Evolutionary conservation across 1,140 invertebrate genomes (phyloP), one percentile per base, ranked within the genome.

Genomic region (Lasaia peninsularis): DNA sequence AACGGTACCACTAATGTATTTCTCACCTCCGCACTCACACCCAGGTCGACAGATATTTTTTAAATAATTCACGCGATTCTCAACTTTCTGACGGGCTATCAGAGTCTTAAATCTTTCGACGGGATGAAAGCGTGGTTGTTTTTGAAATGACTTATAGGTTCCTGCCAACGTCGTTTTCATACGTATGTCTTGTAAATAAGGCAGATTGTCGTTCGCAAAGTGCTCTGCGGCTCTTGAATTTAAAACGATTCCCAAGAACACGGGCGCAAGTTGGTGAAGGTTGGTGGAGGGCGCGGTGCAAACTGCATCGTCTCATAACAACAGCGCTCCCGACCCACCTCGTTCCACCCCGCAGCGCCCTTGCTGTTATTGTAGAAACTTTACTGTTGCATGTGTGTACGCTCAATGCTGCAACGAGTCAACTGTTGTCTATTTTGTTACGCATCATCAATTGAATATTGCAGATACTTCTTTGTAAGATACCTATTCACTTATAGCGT

Each of bases 1-100:
- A 86, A 88, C 86, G 83, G 81, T 78, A 88, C 80, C 86, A 74
- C 83, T 86, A 88, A 88, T 88, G 85, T 86, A 86, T 88, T 88
- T 86, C 85, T 86, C 83, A 88, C 81, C 85, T 88, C 80, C 85
- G 83, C 79, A 85, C 83, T 85, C 85, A 86, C 82, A 86, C 85
- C 77, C 81, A 77, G 70, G 70, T 75, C 71, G 62, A 69, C 65
- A 75, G 74, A 73, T 74, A 78, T 75, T 79, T 77, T 48, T 69
- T 75, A 65, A 56, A 75, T 72, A 63, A 74, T 71, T 72, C 73
- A 75, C 63, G 58, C 69, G 73, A 85, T 73, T 82, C 60, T 80
- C 69, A 75, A 80, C 85, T 82, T 75, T 86, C 50, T 37, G 37
- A 9, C 49, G 5, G 52, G 9, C 37, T 28, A 12, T 52, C 73